Percentiles rank a stretch among this genome's conserved stretches.
Evolutionary conservation across 2,888 invertebrate species (phyloP).

Genomic region (Trichopria drosophilae): DNA sequence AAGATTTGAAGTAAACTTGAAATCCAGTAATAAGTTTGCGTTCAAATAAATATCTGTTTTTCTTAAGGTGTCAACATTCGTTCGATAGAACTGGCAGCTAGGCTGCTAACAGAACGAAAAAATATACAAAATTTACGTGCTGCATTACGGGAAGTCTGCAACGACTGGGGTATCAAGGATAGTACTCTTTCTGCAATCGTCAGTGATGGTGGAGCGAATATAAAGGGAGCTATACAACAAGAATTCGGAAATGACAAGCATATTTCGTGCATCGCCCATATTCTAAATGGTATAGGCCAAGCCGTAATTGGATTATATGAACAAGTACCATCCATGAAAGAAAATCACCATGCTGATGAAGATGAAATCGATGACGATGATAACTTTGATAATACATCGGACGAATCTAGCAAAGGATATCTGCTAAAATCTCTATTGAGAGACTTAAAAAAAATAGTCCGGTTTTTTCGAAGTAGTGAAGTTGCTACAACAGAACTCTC

Average conservation of each 20-base stretch:
- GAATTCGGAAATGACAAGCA: background rate
- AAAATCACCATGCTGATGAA: background rate
- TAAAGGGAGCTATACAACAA: background rate
- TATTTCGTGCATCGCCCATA: background rate
- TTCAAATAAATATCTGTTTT: too few species aligned
- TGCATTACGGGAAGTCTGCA: background rate
- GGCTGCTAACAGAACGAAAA: too few species aligned
- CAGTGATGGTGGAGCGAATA: conserved; percentile 3
- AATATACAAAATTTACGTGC: too few species aligned
- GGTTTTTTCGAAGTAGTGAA: conserved; percentile 3
- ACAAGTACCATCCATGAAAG: background rate
- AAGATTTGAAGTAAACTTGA: too few species aligned
- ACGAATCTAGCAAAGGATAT: background rate
- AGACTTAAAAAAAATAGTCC: background rate
- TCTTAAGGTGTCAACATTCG: too few species aligned
- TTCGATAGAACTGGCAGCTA: too few species aligned
- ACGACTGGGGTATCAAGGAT: background rate
- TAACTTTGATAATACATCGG: background rate
- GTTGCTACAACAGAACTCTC: background rate
- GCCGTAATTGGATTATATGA: background rate
- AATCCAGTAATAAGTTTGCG: too few species aligned
- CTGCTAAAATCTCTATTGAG: too few species aligned
- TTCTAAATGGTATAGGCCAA: conserved; percentile 1
- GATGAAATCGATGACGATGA: background rate
- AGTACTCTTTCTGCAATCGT: background rate